Evolutionary conservation across 2,797 vertebrate species (phyloP).

Genomic region (Dallia pectoralis): DNA sequence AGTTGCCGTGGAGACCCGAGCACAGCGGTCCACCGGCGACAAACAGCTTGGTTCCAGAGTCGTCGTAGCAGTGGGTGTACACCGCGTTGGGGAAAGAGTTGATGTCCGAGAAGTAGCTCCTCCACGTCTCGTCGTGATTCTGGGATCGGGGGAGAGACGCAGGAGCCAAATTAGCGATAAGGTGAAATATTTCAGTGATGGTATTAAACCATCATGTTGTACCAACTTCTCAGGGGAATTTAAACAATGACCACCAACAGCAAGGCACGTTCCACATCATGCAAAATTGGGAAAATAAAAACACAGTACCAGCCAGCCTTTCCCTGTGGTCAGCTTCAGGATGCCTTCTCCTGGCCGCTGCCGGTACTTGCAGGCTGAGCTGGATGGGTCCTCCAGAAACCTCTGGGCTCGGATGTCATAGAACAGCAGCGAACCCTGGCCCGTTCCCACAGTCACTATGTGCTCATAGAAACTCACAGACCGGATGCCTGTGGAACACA

Average conservation of each 20-base stretch:
- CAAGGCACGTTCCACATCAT: not conserved
- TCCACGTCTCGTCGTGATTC: conserved; percentile 98
- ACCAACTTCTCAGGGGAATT: not conserved
- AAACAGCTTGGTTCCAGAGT: conserved; percentile 96
- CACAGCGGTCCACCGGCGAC: conserved; percentile 97
- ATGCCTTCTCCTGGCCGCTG: conserved; percentile 84
- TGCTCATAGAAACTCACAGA: conserved; percentile 99
- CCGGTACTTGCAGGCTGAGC: conserved; percentile 70
- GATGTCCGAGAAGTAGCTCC: conserved; percentile 98
- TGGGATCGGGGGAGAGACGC: conserved; percentile 50
- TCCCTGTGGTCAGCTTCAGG: conserved; percentile 91
- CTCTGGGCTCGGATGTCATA: conserved; percentile 95
- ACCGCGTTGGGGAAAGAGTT: conserved; percentile 96
- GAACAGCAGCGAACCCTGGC: conserved; percentile 93
- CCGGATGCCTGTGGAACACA: conserved; percentile 82
- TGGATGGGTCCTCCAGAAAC: conserved; percentile 85
- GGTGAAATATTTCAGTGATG: not conserved
- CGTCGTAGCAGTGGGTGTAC: conserved; percentile 99
- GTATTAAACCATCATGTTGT: not conserved
- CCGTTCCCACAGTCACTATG: conserved; percentile 97
- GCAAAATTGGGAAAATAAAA: not conserved
- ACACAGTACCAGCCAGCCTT: conserved; percentile 90
- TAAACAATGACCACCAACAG: not conserved
- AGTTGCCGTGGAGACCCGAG: conserved; percentile 97
- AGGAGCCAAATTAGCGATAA: not conserved